Conservation (phyloP, 2,888 invertebrate genomes). For the Daptonema setosum region DNA sequence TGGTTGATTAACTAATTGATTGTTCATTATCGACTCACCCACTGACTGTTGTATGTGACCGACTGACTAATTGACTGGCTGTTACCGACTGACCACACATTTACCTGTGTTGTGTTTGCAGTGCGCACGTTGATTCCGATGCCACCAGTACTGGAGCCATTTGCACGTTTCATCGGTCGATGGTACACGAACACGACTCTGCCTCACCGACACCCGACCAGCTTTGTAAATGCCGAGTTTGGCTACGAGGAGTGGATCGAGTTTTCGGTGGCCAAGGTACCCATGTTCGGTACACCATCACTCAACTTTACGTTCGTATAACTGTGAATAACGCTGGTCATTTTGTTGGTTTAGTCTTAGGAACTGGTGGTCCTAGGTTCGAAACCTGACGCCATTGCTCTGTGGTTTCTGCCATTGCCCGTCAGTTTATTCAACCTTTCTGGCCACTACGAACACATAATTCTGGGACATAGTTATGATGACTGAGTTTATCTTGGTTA, state of each 20-base stretch:
- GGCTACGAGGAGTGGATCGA: constrained; percentile 23
- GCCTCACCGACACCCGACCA: constrained; percentile 18
- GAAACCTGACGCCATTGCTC: too few species aligned
- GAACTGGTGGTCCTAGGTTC: too few species aligned
- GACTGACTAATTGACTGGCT: background rate
- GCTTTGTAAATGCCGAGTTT: constrained; percentile 14
- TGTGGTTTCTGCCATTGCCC: too few species aligned
- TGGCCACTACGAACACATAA: too few species aligned
- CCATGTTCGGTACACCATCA: constrained; percentile 27
- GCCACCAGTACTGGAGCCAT: constrained; percentile 25
- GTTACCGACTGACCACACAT: background rate
- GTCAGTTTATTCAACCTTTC: too few species aligned
- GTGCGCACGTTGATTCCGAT: constrained; percentile 22
- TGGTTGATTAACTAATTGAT: background rate
- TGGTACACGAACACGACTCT: constrained; percentile 16
- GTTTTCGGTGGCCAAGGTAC: constrained; percentile 22
- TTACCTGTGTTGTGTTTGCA: background rate
- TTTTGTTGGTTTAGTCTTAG: too few species aligned
- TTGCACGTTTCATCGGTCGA: constrained; percentile 24
- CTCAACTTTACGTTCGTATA: constrained; percentile 21
- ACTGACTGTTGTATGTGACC: background rate
- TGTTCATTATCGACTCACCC: too few species aligned
- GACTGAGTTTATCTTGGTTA: too few species aligned
- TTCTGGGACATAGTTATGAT: too few species aligned
- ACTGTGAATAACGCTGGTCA: background rate